Evolutionary conservation across 1,140 invertebrate species (phyloP), one percentile per base, ranked within the genome.

Genomic region (Galleria mellonella): DNA sequence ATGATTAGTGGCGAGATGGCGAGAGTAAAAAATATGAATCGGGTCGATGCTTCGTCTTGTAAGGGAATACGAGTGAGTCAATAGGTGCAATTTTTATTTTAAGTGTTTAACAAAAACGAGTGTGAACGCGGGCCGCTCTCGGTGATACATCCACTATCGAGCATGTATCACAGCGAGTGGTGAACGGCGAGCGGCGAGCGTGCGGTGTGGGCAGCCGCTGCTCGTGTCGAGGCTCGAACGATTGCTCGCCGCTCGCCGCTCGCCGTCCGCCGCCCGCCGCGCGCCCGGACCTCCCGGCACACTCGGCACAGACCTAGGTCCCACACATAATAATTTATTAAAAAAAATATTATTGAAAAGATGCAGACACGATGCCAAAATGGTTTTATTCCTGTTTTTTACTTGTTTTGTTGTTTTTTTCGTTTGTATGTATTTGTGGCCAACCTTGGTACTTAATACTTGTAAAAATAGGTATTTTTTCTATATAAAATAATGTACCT

Each of bases 381-480:
- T 84, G 81, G 81, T 82, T 78, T 77, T 78, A 81, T 81, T 83
- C 78, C 78, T 83, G 78, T 83, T 84, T 81, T 74, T 78, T 71
- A 76, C 60, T 82, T 83, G 74, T 84, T 84, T 81, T 84, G 76
- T 84, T 84, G 69, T 84, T 79, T 74, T 75, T 75, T 77, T 81
- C 70, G 79, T 84, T 81, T 83, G 72, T 78, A 78, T 82, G 74
- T 83, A 83, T 81, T 73, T 75, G 76, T 84, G 76, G 78, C 81
- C 81, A 73, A 81, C 53, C 68, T 81, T 73, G 81, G 76, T 82
- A 82, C 81, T 82, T 81, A 84, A 83, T 73, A 75, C 64, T 81
- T 77, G 72, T 81, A 81, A 71, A 72, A 77, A 81, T 81, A 78
- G 72, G 71, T 79, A 73, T 82, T 79, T 81, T 82, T 84, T 81